phyloP scores from a whole-genome alignment of 2,888 invertebrate species.

The Patella depressa region DNA sequence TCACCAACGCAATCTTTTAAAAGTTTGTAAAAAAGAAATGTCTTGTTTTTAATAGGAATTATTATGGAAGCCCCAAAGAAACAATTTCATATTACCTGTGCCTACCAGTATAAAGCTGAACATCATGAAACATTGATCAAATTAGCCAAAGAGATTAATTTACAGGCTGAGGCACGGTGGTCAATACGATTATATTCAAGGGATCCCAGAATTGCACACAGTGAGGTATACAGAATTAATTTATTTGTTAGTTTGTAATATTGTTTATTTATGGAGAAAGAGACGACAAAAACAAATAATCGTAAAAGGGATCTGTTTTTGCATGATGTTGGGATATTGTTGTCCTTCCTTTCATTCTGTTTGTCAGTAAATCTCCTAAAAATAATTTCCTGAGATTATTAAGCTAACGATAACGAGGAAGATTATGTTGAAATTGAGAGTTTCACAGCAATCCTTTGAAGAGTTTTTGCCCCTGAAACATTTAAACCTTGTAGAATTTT shows the following conservation, averaged over 20 bases:
- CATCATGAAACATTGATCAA: conserved; percentile 81
- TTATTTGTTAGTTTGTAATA: neutral
- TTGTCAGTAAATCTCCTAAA: no score
- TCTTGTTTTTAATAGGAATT: conserved; percentile 49
- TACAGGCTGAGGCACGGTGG: conserved; percentile 81
- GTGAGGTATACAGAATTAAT: conserved; percentile 51
- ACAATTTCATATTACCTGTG: conserved; percentile 88
- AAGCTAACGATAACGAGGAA: no score
- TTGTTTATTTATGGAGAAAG: conserved; percentile 4
- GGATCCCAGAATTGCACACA: conserved; percentile 73
- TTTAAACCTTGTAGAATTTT: no score
- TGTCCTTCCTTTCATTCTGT: no score
- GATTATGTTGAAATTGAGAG: no score
- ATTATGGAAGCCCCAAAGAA: conserved; percentile 83
- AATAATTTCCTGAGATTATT: no score
- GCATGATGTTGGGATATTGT: no score
- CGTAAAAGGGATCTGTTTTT: no score
- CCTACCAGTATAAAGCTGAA: conserved; percentile 86
- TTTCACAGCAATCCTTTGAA: no score
- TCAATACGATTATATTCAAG: conserved; percentile 89
- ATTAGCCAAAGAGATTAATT: conserved; percentile 82
- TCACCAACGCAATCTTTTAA: neutral
- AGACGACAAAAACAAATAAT: neutral
- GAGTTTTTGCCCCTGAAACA: no score
- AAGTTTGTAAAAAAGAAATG: neutral